Evolutionary conservation across 2,797 vertebrate genomes (phyloP), one percentile per base, ranked within the genome.

Genomic region (Ctenochaetus hawaiiensis): DNA sequence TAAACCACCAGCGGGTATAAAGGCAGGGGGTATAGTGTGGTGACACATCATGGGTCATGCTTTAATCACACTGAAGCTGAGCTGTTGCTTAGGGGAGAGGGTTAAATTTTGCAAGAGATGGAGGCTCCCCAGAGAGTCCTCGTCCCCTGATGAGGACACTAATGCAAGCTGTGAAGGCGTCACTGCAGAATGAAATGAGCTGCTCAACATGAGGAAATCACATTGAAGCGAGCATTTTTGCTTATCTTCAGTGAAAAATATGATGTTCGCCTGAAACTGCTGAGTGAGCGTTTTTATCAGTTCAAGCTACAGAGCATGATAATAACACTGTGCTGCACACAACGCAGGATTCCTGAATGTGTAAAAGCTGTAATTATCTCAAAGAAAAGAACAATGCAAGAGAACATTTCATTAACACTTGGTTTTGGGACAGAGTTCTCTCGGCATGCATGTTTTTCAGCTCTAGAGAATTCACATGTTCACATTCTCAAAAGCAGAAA

Each of bases 321-420:
- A 89, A 91, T 87, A 86, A 88, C 89, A 86, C 78, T 0, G 72
- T 52, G 78, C 85, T 76, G 83, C 90, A 84, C 72, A 79, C 79
- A 41, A 72, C 37, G 53, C 44, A 2, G 48, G 81, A 89, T 83
- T 91, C 86, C 84, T 85, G 86, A 82, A 87, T 13, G 86, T 86
- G 86, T 86, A 82, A 90, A 92, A 88, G 83, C 89, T 89, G 89
- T 87, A 91, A 92, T 92, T 93, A 93, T 86, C 88, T 85, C 78
- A 86, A 74, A 69, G 81, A 78, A 74, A 81, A 73, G 90, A 92
- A 90, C 91, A 91, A 91, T 88, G 84, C 62, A 63, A 44, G 68
- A 59, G 58, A 85, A 78, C 56, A 67, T 78, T 88, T 88, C 85
- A 88, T 85, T 87, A 73, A 82, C 78, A 84, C 79, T 81, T 87